Evolutionary conservation across 2,113 vertebrate species (phyloP).

Genomic region (Garra rufa): DNA sequence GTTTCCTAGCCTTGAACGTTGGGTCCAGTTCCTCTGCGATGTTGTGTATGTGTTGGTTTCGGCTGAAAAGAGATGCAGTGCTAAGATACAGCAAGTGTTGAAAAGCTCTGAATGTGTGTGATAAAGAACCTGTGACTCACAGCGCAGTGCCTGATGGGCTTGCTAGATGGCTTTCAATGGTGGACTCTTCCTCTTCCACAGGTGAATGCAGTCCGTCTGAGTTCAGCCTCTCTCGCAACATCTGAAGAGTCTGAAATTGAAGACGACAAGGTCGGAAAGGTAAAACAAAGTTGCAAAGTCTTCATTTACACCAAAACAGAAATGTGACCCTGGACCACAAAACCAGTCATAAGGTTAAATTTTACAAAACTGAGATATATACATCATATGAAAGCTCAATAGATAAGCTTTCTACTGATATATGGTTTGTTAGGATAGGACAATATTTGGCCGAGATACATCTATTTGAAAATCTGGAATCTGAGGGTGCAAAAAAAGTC

Average conservation of each 20-base stretch:
- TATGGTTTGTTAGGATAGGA: too few species aligned
- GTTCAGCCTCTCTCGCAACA: conserved; percentile 71
- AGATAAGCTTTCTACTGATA: too few species aligned
- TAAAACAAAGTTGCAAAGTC: neutral
- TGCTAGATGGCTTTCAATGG: conserved; percentile 65
- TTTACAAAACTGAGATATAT: too few species aligned
- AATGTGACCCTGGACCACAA: too few species aligned
- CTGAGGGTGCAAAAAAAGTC: too few species aligned
- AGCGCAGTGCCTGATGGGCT: conserved; percentile 58
- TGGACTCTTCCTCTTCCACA: conserved; percentile 67
- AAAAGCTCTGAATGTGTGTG: neutral
- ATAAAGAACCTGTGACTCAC: conserved; percentile 28
- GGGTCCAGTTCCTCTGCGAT: conserved; percentile 79
- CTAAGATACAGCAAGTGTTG: neutral
- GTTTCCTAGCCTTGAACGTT: conserved; percentile 74
- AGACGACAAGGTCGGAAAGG: neutral
- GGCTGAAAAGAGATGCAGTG: conserved; percentile 55
- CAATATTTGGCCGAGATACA: too few species aligned
- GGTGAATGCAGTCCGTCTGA: conserved; percentile 74
- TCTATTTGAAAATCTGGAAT: too few species aligned
- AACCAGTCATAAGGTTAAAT: too few species aligned
- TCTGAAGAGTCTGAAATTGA: conserved; percentile 42
- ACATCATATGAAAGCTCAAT: too few species aligned
- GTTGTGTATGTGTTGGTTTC: conserved; percentile 69
- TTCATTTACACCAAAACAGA: neutral